A percentile compares a stretch with the other conserved stretches of the same genome.
Evolutionary conservation across 2,113 vertebrate species (phyloP).

Genomic region (Ariopsis seemanni): DNA sequence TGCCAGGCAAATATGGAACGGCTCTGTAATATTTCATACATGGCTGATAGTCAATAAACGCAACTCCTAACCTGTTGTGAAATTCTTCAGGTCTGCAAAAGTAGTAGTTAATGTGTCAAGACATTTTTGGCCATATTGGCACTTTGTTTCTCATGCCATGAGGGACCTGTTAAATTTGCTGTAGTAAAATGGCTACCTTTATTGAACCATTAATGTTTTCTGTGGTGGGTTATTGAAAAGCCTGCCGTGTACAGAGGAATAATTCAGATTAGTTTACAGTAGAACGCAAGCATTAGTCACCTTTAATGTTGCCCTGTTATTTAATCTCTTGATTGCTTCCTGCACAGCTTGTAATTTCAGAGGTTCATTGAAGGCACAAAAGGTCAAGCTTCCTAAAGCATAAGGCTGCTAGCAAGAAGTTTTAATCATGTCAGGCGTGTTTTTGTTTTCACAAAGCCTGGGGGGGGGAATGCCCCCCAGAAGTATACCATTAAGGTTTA

Average conservation of each 20-base stretch:
- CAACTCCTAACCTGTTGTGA: constrained; percentile 21
- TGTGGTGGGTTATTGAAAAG: background rate
- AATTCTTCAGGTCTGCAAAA: constrained; percentile 17
- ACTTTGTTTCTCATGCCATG: background rate
- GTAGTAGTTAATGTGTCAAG: constrained; percentile 25
- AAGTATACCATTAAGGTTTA: background rate
- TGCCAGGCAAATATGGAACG: constrained; percentile 11
- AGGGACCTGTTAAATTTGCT: constrained; percentile 3
- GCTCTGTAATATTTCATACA: background rate
- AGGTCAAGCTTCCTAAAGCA: background rate
- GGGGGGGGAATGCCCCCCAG: too few species aligned
- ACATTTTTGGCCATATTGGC: background rate
- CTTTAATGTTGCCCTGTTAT: constrained; percentile 1
- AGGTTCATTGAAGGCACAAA: background rate
- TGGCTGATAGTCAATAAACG: constrained; percentile 13
- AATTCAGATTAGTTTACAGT: constrained; percentile 14
- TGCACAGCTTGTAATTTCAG: background rate
- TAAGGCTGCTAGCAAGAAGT: background rate
- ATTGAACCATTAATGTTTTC: background rate
- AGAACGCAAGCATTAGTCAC: background rate
- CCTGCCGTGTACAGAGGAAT: background rate
- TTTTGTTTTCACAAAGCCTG: background rate
- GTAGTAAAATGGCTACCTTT: background rate
- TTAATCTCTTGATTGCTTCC: background rate
- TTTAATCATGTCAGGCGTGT: background rate